Percentiles rank a stretch among this genome's conserved stretches.
phyloP scores from a whole-genome alignment of 2,888 invertebrate genomes.

The Drosophila birchii region DNA sequence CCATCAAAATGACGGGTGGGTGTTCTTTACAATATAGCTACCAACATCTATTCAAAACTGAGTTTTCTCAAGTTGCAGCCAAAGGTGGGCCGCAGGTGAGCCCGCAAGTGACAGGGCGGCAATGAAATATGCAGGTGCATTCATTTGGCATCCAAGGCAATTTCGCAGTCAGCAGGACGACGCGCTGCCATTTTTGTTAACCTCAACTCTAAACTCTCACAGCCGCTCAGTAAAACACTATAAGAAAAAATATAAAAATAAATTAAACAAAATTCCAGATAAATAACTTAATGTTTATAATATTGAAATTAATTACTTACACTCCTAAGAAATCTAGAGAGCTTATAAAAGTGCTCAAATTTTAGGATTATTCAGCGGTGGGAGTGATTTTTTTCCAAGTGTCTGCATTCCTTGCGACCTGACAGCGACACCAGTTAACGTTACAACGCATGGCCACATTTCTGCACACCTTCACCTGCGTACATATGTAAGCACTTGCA shows the following conservation, averaged over 20 bases:
- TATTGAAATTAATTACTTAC: neutral
- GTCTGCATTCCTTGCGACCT: conserved; percentile 21
- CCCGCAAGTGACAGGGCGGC: conserved; percentile 32
- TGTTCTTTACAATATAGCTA: neutral
- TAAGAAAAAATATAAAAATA: neutral
- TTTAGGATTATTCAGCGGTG: neutral
- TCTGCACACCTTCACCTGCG: conserved; percentile 23
- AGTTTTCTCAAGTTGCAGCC: conserved; percentile 1
- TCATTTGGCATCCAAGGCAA: conserved; percentile 62
- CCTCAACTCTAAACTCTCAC: conserved; percentile 45
- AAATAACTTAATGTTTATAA: neutral
- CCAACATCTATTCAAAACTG: conserved; percentile 9
- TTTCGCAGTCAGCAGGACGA: conserved; percentile 49
- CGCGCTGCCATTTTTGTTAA: conserved; percentile 59
- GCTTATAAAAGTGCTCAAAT: neutral
- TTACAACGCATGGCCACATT: conserved; percentile 52
- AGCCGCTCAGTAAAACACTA: conserved; percentile 1
- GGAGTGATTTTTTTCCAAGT: neutral
- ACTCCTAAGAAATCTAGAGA: neutral
- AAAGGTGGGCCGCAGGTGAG: conserved; percentile 22
- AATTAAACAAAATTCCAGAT: neutral
- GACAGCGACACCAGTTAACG: conserved; percentile 68
- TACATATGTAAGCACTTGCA: conserved; percentile 37
- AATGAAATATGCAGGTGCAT: conserved; percentile 67
- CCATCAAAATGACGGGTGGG: neutral